Evolutionary conservation across 1,140 invertebrate species (phyloP).

Genomic region (Bacillus rossius): DNA sequence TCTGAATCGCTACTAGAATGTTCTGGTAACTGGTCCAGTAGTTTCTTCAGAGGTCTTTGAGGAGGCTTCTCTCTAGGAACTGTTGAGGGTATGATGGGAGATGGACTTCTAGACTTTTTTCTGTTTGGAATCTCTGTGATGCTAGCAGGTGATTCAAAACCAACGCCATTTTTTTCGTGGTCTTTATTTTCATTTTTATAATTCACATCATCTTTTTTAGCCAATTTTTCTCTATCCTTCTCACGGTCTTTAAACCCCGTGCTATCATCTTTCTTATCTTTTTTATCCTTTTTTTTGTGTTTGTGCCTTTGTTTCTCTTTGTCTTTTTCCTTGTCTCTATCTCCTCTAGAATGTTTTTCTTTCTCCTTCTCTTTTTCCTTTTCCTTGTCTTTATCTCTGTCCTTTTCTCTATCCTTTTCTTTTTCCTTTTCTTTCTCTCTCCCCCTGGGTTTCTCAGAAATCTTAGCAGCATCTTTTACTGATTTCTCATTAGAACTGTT

Average conservation of each 20-base stretch:
- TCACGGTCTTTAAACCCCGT: constrained; percentile 34
- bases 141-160: constrained; percentile 41
- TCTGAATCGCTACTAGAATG: constrained; percentile 13
- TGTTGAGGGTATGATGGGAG: constrained; percentile 42
- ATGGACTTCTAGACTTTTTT: constrained; percentile 27
- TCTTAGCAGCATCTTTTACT: too few relatives aligned
- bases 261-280: constrained; percentile 35
- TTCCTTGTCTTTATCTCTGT: constrained; percentile 19
- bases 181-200: constrained; percentile 36
- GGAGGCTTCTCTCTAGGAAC: constrained; percentile 22
- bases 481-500: constrained; percentile 3
- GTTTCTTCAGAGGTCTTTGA: constrained; percentile 18
- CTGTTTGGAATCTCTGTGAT: constrained; percentile 17
- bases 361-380: constrained; percentile 49
- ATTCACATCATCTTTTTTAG: constrained; percentile 17
- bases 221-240: constrained; percentile 28
- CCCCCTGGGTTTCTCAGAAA: background rate
- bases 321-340: constrained; percentile 22
- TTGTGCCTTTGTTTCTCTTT: constrained; percentile 45
- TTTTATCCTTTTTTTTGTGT: constrained; percentile 49
- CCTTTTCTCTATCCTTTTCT: constrained; percentile 17
- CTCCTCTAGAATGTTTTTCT: constrained; percentile 18
- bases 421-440: constrained; percentile 12
- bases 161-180: constrained; percentile 43
- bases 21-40: constrained; percentile 18